These are phyloP conservation scores for Crotalus helleri DNA, from an alignment of 2,113 vertebrate genomes.

Conservation along the genomic window DNA sequence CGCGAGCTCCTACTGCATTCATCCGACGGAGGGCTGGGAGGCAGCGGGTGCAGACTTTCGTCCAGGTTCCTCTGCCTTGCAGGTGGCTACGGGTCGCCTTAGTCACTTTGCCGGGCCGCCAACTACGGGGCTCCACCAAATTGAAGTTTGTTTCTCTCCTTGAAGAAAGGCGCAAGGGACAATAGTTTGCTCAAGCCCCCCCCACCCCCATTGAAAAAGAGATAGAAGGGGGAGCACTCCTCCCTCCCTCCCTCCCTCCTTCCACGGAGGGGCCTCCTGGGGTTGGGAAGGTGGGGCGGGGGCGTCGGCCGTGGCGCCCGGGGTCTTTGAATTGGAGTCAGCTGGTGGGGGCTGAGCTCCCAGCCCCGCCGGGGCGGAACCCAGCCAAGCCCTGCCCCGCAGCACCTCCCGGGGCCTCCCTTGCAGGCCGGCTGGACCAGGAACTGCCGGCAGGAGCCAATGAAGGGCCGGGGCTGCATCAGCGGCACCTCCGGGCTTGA, in stretches of 20 bases:
- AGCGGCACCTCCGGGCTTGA: conserved; percentile 76
- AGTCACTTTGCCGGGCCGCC: background rate
- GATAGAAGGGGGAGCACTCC: background rate
- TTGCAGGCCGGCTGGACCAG: background rate
- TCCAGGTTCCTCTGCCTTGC: background rate
- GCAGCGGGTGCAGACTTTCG: background rate
- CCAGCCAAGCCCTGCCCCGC: background rate
- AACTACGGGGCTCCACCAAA: background rate
- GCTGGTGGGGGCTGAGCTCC: rapidly evolving
- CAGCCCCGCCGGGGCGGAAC: background rate
- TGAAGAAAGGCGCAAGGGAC: background rate
- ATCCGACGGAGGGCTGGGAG: too few species aligned
- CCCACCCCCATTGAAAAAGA: background rate
- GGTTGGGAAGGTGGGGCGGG: background rate
- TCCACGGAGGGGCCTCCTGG: background rate
- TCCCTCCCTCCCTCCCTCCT: background rate
- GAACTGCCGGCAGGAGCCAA: conserved; percentile 74
- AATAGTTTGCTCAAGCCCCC: background rate
- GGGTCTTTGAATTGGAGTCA: background rate
- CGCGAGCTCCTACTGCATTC: background rate
- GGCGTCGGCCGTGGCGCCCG: background rate
- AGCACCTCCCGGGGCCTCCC: background rate
- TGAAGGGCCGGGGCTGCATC: conserved; percentile 69
- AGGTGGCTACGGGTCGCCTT: background rate
- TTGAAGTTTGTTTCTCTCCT: background rate